Conservation (phyloP, 2,113 vertebrate genomes). For the Planiliza haematocheilus region DNA sequence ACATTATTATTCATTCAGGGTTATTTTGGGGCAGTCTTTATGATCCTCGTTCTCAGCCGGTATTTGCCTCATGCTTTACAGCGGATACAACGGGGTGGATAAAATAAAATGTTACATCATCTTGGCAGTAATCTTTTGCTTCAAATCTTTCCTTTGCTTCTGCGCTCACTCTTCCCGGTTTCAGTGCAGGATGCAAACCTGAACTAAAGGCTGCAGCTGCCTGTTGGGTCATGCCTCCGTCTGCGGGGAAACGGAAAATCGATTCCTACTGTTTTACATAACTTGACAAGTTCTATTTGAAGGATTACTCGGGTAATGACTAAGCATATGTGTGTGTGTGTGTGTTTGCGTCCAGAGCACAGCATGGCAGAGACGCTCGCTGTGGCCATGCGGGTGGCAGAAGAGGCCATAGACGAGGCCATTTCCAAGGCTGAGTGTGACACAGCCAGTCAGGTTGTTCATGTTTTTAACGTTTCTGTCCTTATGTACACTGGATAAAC, state of each 20-base stretch:
- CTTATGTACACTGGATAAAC: too few species aligned
- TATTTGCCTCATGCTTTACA: neutral
- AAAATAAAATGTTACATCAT: neutral
- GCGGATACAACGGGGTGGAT: neutral
- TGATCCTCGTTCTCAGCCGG: constrained; percentile 32
- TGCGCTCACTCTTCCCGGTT: neutral
- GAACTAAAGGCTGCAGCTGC: constrained; percentile 24
- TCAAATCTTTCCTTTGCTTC: neutral
- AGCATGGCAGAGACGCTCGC: constrained; percentile 93
- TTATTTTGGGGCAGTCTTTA: neutral
- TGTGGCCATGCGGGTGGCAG: constrained; percentile 92
- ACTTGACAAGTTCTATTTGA: neutral
- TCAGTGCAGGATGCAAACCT: constrained; percentile 25
- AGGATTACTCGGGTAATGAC: neutral
- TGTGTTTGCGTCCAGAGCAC: constrained; percentile 82
- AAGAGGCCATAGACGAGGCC: constrained; percentile 95
- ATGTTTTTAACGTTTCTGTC: too few species aligned
- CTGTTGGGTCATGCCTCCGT: constrained; percentile 1
- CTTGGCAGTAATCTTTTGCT: constrained; percentile 4
- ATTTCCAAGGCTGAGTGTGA: constrained; percentile 91
- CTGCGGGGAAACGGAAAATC: neutral
- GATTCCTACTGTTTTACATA: neutral
- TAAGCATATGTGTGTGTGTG: neutral
- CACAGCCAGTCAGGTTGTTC: constrained; percentile 87
- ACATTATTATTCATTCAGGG: constrained; percentile 14